Base-by-base conservation (phyloP, 2,797 vertebrate species). In the Apogon hyalosoma region DNA sequence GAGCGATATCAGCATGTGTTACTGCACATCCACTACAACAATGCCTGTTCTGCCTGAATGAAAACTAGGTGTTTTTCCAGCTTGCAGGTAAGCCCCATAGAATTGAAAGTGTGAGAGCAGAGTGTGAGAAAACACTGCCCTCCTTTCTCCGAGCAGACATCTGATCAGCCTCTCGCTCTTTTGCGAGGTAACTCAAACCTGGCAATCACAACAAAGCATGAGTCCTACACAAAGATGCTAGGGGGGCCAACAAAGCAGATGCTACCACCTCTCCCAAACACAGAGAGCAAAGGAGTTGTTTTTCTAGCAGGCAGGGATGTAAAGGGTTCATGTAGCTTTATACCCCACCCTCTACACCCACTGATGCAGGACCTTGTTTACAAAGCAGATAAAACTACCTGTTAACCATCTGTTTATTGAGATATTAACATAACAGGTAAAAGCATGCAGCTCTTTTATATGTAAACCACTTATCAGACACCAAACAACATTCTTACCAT, bases 61-160 rank as follows among this genome's bases (percentile, higher is more conserved):
- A 40, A 68, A n/a, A 59, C 10, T 31, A 55, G 73, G 70, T 80
- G 73, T 75, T 79, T 83, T 78, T 82, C 71, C 70, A 66, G 79
- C 81, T 87, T 41, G 56, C 56, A 82, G 79, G 61, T 83, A 66
- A 79, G 62, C 49, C 67, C 49, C 6, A 18, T 33, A 67, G 69
- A 72, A 75, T 33, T 61, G 70, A 81, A 80, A 79, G 79, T 28
- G n/a, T 80, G 67, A 54, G 83, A 88, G 77, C 47, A 42, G 76
- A 87, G 87, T 93, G 93, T 94, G 92, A 91, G 92, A 94, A 94
- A 94, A 90, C 73, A 59, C 78, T 73, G 77, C 63, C 70, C 78
- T 71, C 80, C 82, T 90, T 94, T 94, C 88, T 93, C 63, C 36
- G 28, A 42, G 45, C 64, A 60, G 93, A 92, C 75, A 95, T 76